These are phyloP conservation scores for Eonycteris spelaea DNA, from an alignment of 2,113 vertebrate species.

Conservation along the genomic window DNA sequence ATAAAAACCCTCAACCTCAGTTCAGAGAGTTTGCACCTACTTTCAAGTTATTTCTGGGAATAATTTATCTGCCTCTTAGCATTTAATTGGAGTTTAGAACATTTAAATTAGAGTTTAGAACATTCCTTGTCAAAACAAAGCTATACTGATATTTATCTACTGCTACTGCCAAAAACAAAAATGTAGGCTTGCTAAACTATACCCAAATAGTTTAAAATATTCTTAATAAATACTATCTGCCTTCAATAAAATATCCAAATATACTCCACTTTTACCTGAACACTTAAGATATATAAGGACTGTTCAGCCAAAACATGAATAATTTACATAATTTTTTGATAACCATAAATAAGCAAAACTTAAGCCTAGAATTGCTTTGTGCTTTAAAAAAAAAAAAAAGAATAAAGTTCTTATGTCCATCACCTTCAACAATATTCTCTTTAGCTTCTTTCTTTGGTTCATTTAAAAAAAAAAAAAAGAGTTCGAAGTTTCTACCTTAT, in stretches of 20 bases:
- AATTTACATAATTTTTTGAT: neutral
- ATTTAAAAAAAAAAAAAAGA: neutral
- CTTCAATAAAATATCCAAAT: neutral
- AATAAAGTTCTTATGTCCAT: neutral
- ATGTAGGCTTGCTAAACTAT: neutral
- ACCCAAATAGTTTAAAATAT: neutral
- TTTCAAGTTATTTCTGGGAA: conserved; percentile 36
- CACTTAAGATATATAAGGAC: neutral
- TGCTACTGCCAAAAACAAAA: neutral
- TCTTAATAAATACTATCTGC: neutral
- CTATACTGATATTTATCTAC: neutral
- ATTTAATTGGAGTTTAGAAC: neutral
- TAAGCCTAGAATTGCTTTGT: neutral
- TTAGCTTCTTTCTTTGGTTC: neutral
- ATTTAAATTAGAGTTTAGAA: neutral
- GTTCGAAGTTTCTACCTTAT: neutral
- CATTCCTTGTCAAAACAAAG: conserved; percentile 35
- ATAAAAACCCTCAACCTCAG: neutral
- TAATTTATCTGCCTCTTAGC: neutral
- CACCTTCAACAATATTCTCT: neutral
- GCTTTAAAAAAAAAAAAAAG: neutral
- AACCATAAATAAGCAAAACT: neutral
- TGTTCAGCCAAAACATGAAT: neutral
- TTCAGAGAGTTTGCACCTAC: neutral
- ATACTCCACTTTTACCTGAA: neutral